Conservation (phyloP, 2,888 invertebrate species). For the Hypena proboscidalis region DNA sequence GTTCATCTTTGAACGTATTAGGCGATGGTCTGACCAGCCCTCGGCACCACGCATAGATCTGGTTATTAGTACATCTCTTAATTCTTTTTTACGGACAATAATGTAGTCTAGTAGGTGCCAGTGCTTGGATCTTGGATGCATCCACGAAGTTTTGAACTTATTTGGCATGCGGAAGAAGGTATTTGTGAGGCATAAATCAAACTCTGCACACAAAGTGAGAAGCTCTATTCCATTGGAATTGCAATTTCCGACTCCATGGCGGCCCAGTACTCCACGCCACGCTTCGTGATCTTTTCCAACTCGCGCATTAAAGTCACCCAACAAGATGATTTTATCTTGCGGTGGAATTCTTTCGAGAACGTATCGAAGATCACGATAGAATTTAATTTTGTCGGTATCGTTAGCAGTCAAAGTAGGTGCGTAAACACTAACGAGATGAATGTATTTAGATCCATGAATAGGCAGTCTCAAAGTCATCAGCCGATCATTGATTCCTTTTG, state of each 20-base stretch:
- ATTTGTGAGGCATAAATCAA: background rate
- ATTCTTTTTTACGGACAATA: constrained; percentile 23
- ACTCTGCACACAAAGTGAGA: background rate
- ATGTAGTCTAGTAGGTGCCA: constrained; percentile 32
- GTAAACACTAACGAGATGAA: background rate
- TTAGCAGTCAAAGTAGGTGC: background rate
- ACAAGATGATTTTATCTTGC: background rate
- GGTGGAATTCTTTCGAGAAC: background rate
- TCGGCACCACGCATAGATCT: background rate
- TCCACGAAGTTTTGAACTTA: constrained; percentile 34
- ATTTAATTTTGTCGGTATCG: background rate
- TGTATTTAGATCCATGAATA: background rate
- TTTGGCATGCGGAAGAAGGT: constrained; percentile 5
- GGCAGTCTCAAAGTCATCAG: background rate
- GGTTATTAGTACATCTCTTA: constrained; percentile 3
- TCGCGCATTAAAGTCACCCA: constrained; percentile 1
- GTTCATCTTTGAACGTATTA: background rate
- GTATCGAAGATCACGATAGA: background rate
- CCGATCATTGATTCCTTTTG: background rate
- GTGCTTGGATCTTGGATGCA: constrained; percentile 37
- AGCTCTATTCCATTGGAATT: background rate
- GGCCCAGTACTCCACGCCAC: background rate
- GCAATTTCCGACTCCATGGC: constrained; percentile 2
- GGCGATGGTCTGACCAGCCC: constrained; percentile 1
- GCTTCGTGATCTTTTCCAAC: background rate